phyloP scores from a whole-genome alignment of 2,113 vertebrate genomes.

The Campylorhamphus procurvoides region DNA sequence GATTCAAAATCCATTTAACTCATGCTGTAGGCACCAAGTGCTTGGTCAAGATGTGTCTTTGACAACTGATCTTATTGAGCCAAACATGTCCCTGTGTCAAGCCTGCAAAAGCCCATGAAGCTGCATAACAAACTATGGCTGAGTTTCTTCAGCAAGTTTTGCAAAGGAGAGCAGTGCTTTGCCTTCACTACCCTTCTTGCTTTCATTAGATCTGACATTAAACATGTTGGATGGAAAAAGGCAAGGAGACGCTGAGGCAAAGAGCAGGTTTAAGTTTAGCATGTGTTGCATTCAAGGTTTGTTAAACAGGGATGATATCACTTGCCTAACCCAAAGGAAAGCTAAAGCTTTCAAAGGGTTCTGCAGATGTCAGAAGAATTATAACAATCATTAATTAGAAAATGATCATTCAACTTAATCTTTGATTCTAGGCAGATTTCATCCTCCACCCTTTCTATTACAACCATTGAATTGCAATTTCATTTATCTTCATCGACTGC shows the following conservation, averaged over 20 bases:
- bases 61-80: background rate
- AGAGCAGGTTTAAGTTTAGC: background rate
- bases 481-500: slow-evolving; percentile 39
- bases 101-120: background rate
- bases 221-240: background rate
- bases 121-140: background rate
- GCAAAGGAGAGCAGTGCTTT: background rate
- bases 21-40: background rate
- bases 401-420: slow-evolving; percentile 20
- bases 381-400: slow-evolving; percentile 48
- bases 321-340: background rate
- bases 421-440: slow-evolving; percentile 21
- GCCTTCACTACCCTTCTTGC: background rate
- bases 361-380: background rate
- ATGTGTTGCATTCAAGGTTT: background rate
- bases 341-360: background rate
- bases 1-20: background rate
- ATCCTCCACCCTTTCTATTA: slow-evolving; percentile 41
- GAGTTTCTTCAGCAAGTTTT: background rate
- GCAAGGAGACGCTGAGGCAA: background rate
- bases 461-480: slow-evolving; percentile 39
- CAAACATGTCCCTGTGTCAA: background rate
- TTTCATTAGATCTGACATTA: background rate
- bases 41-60: slow-evolving; percentile 22
- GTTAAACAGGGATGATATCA: background rate